Percentiles rank a stretch among this genome's conserved stretches.
Evolutionary conservation across 2,113 vertebrate genomes (phyloP).

Genomic region (Microcebus jonahi): DNA sequence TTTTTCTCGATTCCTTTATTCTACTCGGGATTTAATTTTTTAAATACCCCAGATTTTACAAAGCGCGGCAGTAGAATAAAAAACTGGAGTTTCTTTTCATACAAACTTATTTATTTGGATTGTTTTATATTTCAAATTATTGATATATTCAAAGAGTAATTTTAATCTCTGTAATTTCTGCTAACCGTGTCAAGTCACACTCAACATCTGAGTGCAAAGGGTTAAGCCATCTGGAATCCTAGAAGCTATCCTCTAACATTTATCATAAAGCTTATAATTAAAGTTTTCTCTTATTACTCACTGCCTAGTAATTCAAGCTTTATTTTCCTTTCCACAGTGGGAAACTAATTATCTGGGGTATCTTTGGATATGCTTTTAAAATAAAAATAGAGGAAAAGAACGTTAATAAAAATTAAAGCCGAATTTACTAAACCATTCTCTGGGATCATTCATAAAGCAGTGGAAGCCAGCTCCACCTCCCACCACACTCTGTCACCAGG

Average conservation of each 20-base stretch:
- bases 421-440: neutral
- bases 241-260: neutral
- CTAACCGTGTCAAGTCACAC: no score
- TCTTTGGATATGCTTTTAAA: slow-evolving; percentile 34
- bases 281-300: slow-evolving; percentile 20
- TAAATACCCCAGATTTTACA: no score
- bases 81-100: no score
- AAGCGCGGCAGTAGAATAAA: no score
- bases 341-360: slow-evolving; percentile 8
- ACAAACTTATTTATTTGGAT: no score
- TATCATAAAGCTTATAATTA: neutral
- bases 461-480: neutral
- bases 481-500: fast-evolving
- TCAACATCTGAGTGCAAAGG: neutral
- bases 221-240: neutral
- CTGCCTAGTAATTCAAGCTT: neutral
- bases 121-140: no score
- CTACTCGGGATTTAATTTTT: no score
- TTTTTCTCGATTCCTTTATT: no score
- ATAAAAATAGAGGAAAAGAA: neutral
- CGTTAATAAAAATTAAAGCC: neutral
- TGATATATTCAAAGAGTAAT: no score
- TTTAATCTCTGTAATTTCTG: no score
- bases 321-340: slow-evolving; percentile 21
- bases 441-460: neutral